Evolutionary conservation across 2,797 vertebrate species (phyloP), one percentile per base, ranked within the genome.

Genomic region (Enteromius treurensis): DNA sequence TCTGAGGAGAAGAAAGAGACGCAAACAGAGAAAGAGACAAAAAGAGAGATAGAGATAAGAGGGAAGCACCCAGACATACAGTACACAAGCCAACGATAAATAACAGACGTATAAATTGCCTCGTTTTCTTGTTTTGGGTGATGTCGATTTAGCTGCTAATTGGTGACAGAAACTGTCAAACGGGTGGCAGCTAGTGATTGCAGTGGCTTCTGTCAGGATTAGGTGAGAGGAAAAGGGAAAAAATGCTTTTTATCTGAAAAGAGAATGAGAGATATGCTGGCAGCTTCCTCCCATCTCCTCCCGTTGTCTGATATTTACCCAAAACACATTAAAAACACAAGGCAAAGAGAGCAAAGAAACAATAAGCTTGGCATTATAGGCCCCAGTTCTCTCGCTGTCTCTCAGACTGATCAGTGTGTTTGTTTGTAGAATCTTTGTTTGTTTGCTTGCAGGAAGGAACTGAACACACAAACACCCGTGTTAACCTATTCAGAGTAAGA

Each of bases 91-190:
- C 92, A 90, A 90, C 87, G 88, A 89, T 90, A 94, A 91, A 91
- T 91, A 93, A 95, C 92, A 94, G 92, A 95, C 93, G 90, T 93
- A 93, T 93, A 95, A 94, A 95, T 94, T 92, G 92, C 93, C 90
- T 89, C 77, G 87, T 93, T 93, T 92, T 95, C 95, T 95, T 97
- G 95, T 97, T 97, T 96, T 95, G 94, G 83, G 95, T 96, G 96
- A 96, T 95, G 96, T 97, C 96, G 97, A 98, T 99, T 99, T 98
- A 97, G 96, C 96, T 97, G 97, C 97, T 99, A 99, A 99, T 99
- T 99, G 97, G 97, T 98, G 98, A 99, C 98, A 99, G 97, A 98
- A 99, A 95, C 97, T 98, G 97, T 99, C 97, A 99, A 97, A 95
- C 89, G 97, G 95, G 95, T 96, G 97, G 96, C 97, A 97, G 95